These are phyloP conservation scores for Atrina japonica DNA, from an alignment of 2,888 invertebrate genomes.

Conservation along the genomic window DNA sequence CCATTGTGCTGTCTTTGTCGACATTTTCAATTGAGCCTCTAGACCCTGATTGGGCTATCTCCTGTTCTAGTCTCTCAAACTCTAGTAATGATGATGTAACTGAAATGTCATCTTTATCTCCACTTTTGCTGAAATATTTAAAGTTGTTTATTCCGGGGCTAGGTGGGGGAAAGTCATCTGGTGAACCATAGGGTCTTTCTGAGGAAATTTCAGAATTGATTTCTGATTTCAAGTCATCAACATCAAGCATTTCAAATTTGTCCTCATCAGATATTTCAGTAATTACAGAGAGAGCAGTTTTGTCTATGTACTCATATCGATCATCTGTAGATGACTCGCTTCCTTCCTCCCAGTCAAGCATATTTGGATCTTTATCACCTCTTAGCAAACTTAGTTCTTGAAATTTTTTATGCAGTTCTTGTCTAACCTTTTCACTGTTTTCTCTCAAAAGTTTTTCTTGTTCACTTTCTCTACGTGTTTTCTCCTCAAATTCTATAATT, in stretches of 20 bases:
- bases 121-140: conserved; percentile 89
- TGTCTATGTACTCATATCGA: conserved; percentile 75
- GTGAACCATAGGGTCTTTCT: conserved; percentile 85
- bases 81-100: conserved; percentile 93
- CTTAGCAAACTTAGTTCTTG: conserved; percentile 17
- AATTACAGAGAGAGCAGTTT: conserved; percentile 74
- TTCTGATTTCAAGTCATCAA: conserved; percentile 86
- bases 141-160: conserved; percentile 84
- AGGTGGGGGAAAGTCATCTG: conserved; percentile 86
- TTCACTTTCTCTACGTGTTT: conserved; percentile 30
- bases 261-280: conserved; percentile 77
- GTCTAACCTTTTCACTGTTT: conserved; percentile 31
- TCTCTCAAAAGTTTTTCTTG: conserved; percentile 24
- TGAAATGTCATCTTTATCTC: conserved; percentile 95
- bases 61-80: conserved; percentile 94
- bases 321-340: conserved; percentile 73
- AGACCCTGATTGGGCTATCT: conserved; percentile 82
- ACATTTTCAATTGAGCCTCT: conserved; percentile 79
- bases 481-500: conserved; percentile 35
- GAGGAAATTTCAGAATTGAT: conserved; percentile 62
- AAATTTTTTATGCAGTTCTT: conserved; percentile 25
- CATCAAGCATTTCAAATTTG: conserved; percentile 82
- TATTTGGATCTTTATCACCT: conserved; percentile 43
- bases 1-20: conserved; percentile 84
- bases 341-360: conserved; percentile 65